phyloP scores from a whole-genome alignment of 2,888 invertebrate species.

The Rotaria sp. region DNA sequence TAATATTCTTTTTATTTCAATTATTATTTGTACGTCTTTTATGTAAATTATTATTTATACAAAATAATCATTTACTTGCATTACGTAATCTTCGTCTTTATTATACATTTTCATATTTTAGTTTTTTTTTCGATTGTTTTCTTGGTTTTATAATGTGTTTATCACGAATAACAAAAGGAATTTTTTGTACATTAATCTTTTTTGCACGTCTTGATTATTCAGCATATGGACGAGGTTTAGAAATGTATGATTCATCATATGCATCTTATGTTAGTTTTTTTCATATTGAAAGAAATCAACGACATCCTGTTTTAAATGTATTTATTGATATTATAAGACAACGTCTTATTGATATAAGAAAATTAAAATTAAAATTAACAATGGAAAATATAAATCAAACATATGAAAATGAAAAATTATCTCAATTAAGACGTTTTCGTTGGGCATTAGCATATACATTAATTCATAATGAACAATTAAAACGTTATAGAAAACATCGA shows the following conservation, averaged over 20 bases:
- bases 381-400: background rate
- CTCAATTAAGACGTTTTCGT: slow-evolving; percentile 20
- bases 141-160: slow-evolving; percentile 39
- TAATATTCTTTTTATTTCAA: slow-evolving; percentile 35
- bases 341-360: background rate
- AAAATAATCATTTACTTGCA: slow-evolving; percentile 8
- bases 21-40: slow-evolving; percentile 34
- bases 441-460: slow-evolving; percentile 36
- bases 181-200: slow-evolving; percentile 33
- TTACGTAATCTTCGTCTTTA: slow-evolving; percentile 32
- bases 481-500: slow-evolving; percentile 30
- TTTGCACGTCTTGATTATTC: slow-evolving; percentile 37
- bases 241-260: slow-evolving; percentile 35
- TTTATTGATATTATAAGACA: slow-evolving; percentile 29
- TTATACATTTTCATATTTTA: slow-evolving; percentile 37
- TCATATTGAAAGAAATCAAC: slow-evolving; percentile 39
- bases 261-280: slow-evolving; percentile 36
- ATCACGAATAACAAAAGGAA: slow-evolving; percentile 37
- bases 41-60: slow-evolving; percentile 32
- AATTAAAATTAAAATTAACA: background rate
- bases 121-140: slow-evolving; percentile 40
- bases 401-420: background rate
- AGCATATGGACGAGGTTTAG: slow-evolving; percentile 37
- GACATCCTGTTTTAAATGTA: slow-evolving; percentile 36
- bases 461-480: slow-evolving; percentile 33